Percentiles rank a stretch among this genome's conserved stretches.
phyloP scores from a whole-genome alignment of 2,113 vertebrate genomes.

The Myotis brandtii region DNA sequence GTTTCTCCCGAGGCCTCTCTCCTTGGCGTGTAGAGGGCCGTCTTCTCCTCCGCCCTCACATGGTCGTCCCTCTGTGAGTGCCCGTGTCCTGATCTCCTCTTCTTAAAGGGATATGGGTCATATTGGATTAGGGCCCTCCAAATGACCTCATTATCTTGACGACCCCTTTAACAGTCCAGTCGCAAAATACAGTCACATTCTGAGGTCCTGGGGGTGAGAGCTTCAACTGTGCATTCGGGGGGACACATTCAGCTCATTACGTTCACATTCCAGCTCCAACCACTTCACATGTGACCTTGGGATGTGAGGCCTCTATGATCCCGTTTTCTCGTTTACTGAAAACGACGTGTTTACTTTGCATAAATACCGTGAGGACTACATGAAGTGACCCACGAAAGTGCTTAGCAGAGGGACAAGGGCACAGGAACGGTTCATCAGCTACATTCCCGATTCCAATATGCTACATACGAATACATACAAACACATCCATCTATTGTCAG shows the following conservation, averaged over 20 bases:
- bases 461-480: background rate
- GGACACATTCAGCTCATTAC: background rate
- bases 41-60: background rate
- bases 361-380: no score
- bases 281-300: background rate
- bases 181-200: background rate
- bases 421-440: background rate
- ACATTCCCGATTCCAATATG: background rate
- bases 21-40: rapidly evolving
- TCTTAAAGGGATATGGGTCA: background rate
- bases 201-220: background rate
- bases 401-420: background rate
- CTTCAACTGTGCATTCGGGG: background rate
- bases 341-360: background rate
- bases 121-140: background rate
- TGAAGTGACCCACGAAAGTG: background rate
- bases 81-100: background rate
- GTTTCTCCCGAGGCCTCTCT: background rate
- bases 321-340: background rate
- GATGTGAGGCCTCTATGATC: background rate
- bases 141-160: background rate
- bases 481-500: background rate
- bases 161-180: background rate
- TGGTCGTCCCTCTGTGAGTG: rapidly evolving
- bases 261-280: background rate